Percentiles rank a stretch among this genome's conserved stretches.
These are phyloP conservation scores for Pocillopora damicornis DNA, from an alignment of 64 coral and sea anemone species.

Conservation along the genomic window DNA sequence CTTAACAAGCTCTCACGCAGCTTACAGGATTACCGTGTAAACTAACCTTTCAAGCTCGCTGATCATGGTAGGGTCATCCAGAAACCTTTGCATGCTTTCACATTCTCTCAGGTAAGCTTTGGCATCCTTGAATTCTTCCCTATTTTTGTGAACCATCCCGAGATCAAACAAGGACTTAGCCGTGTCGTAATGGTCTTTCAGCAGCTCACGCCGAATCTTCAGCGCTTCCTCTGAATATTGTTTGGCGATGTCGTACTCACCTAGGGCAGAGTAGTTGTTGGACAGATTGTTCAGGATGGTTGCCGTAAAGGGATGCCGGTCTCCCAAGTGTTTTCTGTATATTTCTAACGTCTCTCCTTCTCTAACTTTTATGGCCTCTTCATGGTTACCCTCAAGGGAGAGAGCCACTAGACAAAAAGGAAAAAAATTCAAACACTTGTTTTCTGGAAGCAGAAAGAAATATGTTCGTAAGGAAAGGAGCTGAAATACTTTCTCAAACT, in stretches of 20 bases:
- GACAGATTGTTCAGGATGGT: constrained; percentile 29
- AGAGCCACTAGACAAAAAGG: background rate
- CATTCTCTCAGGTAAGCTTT: background rate
- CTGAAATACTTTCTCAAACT: too few relatives aligned
- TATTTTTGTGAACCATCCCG: background rate
- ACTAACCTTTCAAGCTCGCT: too few relatives aligned
- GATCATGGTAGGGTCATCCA: too few relatives aligned
- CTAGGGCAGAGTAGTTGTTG: constrained; percentile 30
- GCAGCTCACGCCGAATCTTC: constrained; percentile 8
- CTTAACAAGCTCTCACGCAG: too few relatives aligned
- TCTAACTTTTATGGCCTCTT: constrained; percentile 36
- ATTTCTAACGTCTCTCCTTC: constrained; percentile 9
- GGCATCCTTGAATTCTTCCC: background rate
- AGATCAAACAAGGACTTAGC: constrained; percentile 41
- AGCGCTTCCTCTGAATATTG: background rate
- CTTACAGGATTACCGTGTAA: too few relatives aligned
- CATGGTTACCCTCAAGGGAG: background rate
- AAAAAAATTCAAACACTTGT: too few relatives aligned
- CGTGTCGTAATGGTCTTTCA: constrained; percentile 33
- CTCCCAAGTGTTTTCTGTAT: constrained; percentile 44
- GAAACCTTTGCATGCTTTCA: constrained; percentile 16
- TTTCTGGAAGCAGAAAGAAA: too few relatives aligned
- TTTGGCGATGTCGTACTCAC: constrained; percentile 26
- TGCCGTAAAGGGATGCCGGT: constrained; percentile 59
- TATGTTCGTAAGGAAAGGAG: too few relatives aligned